Conservation (phyloP, 2,888 invertebrate species). For the Drosophila picticornis region DNA sequence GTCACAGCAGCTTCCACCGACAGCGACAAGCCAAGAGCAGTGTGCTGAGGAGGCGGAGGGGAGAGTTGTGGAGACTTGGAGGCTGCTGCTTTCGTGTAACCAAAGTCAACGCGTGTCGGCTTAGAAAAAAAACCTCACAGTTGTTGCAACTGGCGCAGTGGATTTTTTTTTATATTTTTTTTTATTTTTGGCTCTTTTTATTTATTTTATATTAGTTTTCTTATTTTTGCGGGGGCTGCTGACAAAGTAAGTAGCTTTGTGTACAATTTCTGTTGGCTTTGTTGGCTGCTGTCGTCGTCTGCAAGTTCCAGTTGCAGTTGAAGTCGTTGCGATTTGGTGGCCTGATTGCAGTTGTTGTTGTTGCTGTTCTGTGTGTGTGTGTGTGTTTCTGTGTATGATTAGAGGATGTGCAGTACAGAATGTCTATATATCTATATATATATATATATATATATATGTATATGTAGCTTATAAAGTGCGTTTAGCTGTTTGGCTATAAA, state of each 20-base stretch:
- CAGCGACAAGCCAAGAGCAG: conserved; percentile 43
- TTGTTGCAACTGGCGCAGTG: conserved; percentile 52
- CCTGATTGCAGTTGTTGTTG: conserved; percentile 55
- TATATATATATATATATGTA: not conserved
- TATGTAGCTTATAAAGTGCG: conserved; percentile 1
- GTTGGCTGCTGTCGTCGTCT: conserved; percentile 51
- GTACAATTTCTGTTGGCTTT: conserved; percentile 50
- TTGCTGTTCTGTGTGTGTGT: conserved; percentile 6
- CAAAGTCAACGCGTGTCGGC: conserved; percentile 79
- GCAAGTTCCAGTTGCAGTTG: conserved; percentile 38
- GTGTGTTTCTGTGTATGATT: conserved; percentile 25
- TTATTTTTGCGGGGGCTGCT: conserved; percentile 69
- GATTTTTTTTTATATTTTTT: conserved; percentile 26
- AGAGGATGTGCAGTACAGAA: conserved; percentile 43
- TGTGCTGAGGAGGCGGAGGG: not conserved
- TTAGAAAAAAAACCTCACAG: conserved; percentile 64
- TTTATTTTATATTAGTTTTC: conserved; percentile 62
- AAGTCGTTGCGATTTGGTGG: conserved; percentile 55
- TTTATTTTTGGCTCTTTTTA: conserved; percentile 37
- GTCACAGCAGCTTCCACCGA: conserved; percentile 72
- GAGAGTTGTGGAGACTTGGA: conserved; percentile 4
- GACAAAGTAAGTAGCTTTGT: conserved; percentile 76
- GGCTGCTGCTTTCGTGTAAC: conserved; percentile 42
- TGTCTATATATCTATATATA: not conserved
- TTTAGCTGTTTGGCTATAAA: conserved; percentile 18